Evolutionary conservation across 2,888 invertebrate species (phyloP), one percentile per base, ranked within the genome.

Genomic region (Drosophila mimetica): DNA sequence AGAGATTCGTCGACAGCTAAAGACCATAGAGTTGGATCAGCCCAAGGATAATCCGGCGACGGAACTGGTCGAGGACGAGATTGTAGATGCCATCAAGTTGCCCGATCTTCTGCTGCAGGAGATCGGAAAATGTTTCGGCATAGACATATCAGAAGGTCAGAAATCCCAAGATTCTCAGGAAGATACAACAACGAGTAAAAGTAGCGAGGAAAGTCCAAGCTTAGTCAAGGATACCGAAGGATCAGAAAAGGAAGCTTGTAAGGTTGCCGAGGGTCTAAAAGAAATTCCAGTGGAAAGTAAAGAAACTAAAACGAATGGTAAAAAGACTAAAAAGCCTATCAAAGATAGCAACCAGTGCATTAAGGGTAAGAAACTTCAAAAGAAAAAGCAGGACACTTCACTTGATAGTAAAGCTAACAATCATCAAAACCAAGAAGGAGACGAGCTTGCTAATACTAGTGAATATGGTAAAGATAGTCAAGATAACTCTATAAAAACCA

Each of bases 101-200:
- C 91, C 92, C 1, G 79, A 86, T 16, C 54, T 81, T 1, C 65
- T 92, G 9, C 77, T 91, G 28, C 83, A 89, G 18, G 89, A 92
- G 64, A 91, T 92, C 54, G 78, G 89, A 53, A 84, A 89, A 59
- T 89, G 88, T 1, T 88, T 91, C n/a, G 91, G 89, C 13, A 82
- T 90, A 25, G 79, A 90, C 32, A 74, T 90, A n/a, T 63, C 76
- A 18, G 74, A 60, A 2, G 37, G 14, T 9, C 47, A 18, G 32
- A 66, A 25, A 0, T 1, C 11, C 13, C 47, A 39, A 7, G 13
- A 16, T 32, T 30, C 46, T 34, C n/a, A 30, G 18, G 22, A 1
- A 6, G 16, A 44, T 16, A 16, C 30, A 18, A 14, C 30, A 11
- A 36, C 11, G 25, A 39, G 14, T 7, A 16, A 28, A 20, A 22